These are phyloP conservation scores for Patiria miniata DNA, from an alignment of 35 echinoderm and acorn worm genomes.

Conservation along the genomic window DNA sequence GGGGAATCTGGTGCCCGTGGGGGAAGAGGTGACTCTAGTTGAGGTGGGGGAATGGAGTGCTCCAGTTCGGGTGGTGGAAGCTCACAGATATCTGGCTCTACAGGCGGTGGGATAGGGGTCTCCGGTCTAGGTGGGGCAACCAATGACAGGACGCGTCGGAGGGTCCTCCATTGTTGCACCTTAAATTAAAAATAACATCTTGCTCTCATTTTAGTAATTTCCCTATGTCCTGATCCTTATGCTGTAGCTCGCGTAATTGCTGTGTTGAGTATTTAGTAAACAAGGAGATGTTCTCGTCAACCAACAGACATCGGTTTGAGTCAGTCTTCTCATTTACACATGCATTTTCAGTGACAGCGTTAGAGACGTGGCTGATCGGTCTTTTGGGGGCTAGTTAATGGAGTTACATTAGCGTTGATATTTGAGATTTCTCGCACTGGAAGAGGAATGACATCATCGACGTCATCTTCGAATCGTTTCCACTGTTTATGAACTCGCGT, in stretches of 20 bases:
- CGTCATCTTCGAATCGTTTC: slow-evolving; percentile 34
- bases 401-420: background rate
- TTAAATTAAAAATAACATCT: background rate
- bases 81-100: background rate
- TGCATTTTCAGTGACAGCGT: background rate
- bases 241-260: background rate
- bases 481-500: slow-evolving; percentile 35
- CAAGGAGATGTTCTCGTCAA: too few species aligned
- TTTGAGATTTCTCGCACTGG: too few species aligned
- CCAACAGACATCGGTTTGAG: background rate
- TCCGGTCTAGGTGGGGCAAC: background rate
- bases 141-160: background rate
- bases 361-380: background rate
- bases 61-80: background rate
- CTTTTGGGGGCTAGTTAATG: background rate
- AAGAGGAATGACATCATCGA: slow-evolving; percentile 46
- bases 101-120: background rate
- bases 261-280: background rate
- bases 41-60: background rate
- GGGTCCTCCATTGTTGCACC: background rate
- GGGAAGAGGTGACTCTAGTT: background rate
- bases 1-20: background rate
- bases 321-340: background rate
- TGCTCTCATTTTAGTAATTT: too few species aligned
- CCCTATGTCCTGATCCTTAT: too few species aligned